Conservation (phyloP, 2,797 vertebrate genomes). For the Mycteria americana region DNA sequence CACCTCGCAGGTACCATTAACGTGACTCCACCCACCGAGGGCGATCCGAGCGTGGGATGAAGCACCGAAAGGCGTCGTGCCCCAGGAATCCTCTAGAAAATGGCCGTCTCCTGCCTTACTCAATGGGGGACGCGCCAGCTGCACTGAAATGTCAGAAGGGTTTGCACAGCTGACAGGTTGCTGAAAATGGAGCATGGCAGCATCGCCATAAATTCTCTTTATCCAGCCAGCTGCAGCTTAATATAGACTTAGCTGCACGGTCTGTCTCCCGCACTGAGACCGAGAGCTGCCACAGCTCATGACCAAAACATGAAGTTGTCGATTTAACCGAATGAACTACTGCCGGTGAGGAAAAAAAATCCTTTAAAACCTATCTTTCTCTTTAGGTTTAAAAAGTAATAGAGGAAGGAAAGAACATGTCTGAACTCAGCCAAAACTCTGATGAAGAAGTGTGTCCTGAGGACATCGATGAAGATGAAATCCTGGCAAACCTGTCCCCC, state of each 20-base stretch:
- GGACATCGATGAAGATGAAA: slow-evolving; percentile 92
- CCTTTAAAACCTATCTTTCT: background rate
- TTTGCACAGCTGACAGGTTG: slow-evolving; percentile 79
- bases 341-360: background rate
- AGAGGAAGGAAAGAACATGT: slow-evolving; percentile 63
- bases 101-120: background rate
- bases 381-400: background rate
- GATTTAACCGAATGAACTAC: background rate
- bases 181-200: slow-evolving; percentile 74
- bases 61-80: background rate
- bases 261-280: slow-evolving; percentile 13
- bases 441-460: slow-evolving; percentile 74
- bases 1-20: background rate
- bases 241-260: slow-evolving; percentile 71
- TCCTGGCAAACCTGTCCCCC: slow-evolving; percentile 91
- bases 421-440: slow-evolving; percentile 72
- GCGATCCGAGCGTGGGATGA: accelerated
- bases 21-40: accelerated
- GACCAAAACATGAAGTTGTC: slow-evolving; percentile 14
- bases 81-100: slow-evolving; percentile 35
- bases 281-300: background rate
- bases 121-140: slow-evolving; percentile 67
- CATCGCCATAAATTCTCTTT: slow-evolving; percentile 71
- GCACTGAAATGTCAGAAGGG: slow-evolving; percentile 80
- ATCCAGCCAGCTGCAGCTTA: slow-evolving; percentile 73